Percentiles rank a stretch among this genome's conserved stretches.
phyloP scores from a whole-genome alignment of 2,888 invertebrate species.

The Acanthosepion lycidas region DNA sequence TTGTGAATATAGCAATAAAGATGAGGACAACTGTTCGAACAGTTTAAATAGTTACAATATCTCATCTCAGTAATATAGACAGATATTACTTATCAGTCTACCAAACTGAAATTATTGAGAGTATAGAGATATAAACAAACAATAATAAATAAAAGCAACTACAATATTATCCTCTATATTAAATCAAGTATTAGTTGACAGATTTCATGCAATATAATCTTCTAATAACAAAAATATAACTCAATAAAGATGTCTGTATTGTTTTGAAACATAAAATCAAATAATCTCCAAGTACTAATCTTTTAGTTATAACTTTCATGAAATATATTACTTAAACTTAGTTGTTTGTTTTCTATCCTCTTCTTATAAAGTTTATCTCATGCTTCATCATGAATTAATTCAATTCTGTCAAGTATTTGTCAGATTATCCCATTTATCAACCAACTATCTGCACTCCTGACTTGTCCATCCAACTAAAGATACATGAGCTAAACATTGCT shows the following conservation, averaged over 20 bases:
- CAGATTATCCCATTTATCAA: constrained; percentile 14
- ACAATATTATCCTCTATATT: background rate
- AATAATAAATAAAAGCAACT: background rate
- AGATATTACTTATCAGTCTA: background rate
- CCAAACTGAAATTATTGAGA: background rate
- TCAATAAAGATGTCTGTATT: background rate
- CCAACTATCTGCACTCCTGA: background rate
- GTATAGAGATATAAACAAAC: background rate
- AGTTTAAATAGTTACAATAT: no score
- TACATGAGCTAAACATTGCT: background rate
- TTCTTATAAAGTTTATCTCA: background rate
- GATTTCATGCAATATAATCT: background rate
- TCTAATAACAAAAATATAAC: background rate
- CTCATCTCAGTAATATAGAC: no score
- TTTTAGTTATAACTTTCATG: background rate
- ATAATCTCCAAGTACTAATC: background rate
- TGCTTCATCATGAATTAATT: background rate
- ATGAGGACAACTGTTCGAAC: no score
- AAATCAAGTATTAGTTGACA: background rate
- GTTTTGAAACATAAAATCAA: background rate
- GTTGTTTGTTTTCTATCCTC: background rate
- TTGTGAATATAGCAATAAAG: no score
- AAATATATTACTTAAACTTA: background rate
- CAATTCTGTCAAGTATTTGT: background rate
- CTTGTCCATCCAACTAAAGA: background rate